Base-by-base conservation (phyloP, 2,888 invertebrate genomes). In the Luperina nickerlii region DNA sequence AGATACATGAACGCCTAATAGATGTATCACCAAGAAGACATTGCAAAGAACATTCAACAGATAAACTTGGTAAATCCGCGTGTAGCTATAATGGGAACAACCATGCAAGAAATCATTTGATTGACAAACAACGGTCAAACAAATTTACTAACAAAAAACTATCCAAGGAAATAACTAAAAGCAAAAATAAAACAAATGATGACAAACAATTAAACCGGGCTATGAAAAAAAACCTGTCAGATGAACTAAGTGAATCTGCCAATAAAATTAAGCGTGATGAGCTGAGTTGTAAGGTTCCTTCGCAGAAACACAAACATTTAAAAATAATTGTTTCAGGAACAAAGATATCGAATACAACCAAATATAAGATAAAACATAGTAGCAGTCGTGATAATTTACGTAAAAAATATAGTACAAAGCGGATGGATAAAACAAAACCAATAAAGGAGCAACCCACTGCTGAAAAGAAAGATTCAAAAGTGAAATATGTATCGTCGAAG, bases 321-420 rank as follows among this genome's bases (percentile, higher is more conserved):
- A 51, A 51, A 42, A 8, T 4, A 11, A 15, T 18, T 38, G 13
- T 18, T 13, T 42, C 79, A 27, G 24, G 7, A 24, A 51, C 27
- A 63, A 76, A 75, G 3, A 11, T 32, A n/a, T 48, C n/a, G 1
- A 76, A 60, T 60, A 7, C n/a, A 77, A 60, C 27, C 20, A 62
- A 38, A 48, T 38, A 27, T 48, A 76, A 51, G 9, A n/a, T 38
- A n/a, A 38, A 48, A n/a, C n/a, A n/a, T 27, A 9, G 9, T n/a
- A n/a, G 18, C 8, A 24, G 18, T 60, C 24, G 27, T 45, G 13
- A 51, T 24, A 51, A 5, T 32, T 27, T 51, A n/a, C 0, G 9
- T 42, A 42, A 27, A 42, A 27, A 51, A 0, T 42, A 78, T 32
- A 32, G 0, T 27, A 27, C 18, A 38, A 78, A 42, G 27, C 5